These are phyloP conservation scores for Urocitellus parryii DNA, from an alignment of 2,113 vertebrate genomes.

Conservation along the genomic window DNA sequence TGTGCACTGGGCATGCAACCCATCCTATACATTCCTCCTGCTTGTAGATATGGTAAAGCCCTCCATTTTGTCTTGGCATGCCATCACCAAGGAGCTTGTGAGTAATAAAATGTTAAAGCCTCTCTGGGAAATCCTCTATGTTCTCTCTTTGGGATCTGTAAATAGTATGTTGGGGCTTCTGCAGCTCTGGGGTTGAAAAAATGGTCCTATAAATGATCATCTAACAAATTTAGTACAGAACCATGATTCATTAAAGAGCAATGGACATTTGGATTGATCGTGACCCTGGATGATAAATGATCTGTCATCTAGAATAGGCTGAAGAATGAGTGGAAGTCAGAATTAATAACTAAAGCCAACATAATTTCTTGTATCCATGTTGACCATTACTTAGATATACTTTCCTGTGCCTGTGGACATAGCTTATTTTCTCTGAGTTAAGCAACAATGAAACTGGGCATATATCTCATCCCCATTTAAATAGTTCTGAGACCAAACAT, in stretches of 20 bases:
- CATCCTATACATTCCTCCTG: too few relatives aligned
- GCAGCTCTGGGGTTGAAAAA: background rate
- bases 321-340: background rate
- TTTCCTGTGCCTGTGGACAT: background rate
- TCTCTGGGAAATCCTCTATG: too few relatives aligned
- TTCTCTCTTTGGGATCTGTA: too few relatives aligned
- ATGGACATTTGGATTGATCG: background rate
- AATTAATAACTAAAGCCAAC: background rate
- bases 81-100: too few relatives aligned
- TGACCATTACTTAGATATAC: background rate
- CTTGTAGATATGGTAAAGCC: too few relatives aligned
- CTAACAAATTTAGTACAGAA: background rate
- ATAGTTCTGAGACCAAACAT: background rate
- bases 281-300: background rate
- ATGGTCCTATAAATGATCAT: background rate
- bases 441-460: background rate
- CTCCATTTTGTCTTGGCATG: too few relatives aligned
- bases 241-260: background rate
- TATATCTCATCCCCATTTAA: background rate
- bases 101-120: too few relatives aligned
- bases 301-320: background rate
- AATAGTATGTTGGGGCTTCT: too few relatives aligned
- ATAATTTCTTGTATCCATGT: background rate
- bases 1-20: too few relatives aligned
- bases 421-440: conserved; percentile 4